A percentile compares a stretch with the other conserved stretches of the same genome.
Conservation (phyloP, 2,113 vertebrate species). For the Pseudorectes ferrugineus region DNA sequence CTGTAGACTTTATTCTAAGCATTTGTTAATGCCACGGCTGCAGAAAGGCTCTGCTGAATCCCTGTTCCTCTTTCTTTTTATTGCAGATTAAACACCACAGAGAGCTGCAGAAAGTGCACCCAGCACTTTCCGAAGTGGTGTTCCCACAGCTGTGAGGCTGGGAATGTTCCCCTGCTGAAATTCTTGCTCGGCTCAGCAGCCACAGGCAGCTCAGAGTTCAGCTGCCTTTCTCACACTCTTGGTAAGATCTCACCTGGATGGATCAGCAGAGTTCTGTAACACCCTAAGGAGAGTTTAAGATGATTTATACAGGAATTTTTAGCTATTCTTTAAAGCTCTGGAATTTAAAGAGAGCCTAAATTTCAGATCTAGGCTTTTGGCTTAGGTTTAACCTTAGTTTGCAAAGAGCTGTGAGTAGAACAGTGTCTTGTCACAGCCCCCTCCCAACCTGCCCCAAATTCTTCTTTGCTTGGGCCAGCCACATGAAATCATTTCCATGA, state of each 20-base stretch:
- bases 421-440: not conserved
- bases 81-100: not conserved
- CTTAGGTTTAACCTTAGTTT: not conserved
- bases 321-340: not conserved
- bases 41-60: not conserved
- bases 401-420: not conserved
- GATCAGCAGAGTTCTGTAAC: not conserved
- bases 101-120: not conserved
- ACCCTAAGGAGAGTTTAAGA: not conserved
- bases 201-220: not conserved
- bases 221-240: not conserved
- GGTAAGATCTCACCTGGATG: not conserved
- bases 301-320: not conserved
- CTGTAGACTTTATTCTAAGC: not conserved
- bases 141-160: not conserved
- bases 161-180: not conserved
- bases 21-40: not conserved
- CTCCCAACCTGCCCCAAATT: not conserved
- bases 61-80: not conserved
- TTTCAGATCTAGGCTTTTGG: not conserved
- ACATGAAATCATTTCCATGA: not conserved
- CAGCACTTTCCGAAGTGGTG: not conserved
- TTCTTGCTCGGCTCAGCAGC: not conserved
- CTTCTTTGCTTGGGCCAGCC: not conserved
- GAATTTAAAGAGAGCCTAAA: not conserved